These are phyloP conservation scores for Lanius ludovicianus DNA, from an alignment of 2,113 vertebrate species.

Conservation along the genomic window DNA sequence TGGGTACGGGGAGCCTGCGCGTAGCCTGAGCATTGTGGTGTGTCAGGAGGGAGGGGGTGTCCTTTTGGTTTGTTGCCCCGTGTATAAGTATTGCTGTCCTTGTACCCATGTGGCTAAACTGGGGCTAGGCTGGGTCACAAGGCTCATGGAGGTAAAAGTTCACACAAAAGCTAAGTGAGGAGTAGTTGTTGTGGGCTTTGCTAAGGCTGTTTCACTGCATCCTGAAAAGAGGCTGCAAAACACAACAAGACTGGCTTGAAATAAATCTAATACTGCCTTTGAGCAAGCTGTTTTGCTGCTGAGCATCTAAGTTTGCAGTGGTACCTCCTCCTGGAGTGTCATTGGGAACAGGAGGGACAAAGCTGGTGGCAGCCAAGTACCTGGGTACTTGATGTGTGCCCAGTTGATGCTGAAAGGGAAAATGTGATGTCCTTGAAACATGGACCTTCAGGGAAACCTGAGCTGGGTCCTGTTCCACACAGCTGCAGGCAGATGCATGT, in stretches of 20 bases:
- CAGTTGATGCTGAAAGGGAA: background rate
- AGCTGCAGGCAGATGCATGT: background rate
- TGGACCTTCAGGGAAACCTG: background rate
- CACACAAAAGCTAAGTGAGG: background rate
- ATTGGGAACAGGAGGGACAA: background rate
- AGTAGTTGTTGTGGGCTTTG: background rate
- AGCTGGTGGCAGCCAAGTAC: background rate
- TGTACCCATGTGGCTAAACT: background rate
- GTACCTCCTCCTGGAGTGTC: fast-evolving
- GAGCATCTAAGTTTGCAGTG: background rate
- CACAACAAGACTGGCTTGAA: background rate
- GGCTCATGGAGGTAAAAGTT: background rate
- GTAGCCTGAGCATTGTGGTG: fast-evolving
- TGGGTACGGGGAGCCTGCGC: background rate
- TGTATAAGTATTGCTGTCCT: background rate
- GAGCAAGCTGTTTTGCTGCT: background rate
- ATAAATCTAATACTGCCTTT: background rate
- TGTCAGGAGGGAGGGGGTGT: background rate
- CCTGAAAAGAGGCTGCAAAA: background rate
- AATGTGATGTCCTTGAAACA: background rate
- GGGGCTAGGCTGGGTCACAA: background rate
- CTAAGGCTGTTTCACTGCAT: background rate
- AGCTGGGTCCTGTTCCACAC: background rate
- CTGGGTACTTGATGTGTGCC: fast-evolving
- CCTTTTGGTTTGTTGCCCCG: background rate